Percentiles rank a stretch among this genome's conserved stretches.
Evolutionary conservation across 2,113 vertebrate species (phyloP).

Genomic region (Centrocercus urophasianus): DNA sequence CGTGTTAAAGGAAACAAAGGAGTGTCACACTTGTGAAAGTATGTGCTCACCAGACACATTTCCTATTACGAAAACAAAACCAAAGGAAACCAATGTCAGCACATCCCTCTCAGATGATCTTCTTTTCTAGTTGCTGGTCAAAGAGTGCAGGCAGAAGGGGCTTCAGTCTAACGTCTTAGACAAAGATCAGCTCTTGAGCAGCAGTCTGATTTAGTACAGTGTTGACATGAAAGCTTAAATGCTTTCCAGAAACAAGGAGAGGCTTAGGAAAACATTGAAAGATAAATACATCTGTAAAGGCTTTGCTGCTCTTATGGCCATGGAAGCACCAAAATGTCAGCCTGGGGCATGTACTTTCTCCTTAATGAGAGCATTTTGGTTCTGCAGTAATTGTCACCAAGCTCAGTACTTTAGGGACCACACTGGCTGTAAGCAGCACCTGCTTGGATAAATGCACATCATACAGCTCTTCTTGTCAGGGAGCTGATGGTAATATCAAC

Average conservation of each 20-base stretch:
- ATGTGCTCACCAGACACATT: background rate
- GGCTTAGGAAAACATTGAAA: background rate
- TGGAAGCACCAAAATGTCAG: background rate
- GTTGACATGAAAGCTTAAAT: background rate
- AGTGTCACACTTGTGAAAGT: background rate
- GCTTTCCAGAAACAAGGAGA: constrained; percentile 10
- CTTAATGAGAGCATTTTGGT: background rate
- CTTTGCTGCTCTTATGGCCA: background rate
- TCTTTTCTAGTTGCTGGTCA: background rate
- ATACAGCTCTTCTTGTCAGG: background rate
- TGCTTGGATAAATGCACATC: background rate
- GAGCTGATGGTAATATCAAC: background rate
- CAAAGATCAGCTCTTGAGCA: background rate
- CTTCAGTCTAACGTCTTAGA: background rate
- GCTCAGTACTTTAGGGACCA: background rate
- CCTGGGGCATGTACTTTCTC: background rate
- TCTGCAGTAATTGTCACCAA: background rate
- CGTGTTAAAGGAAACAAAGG: background rate
- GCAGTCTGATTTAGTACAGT: background rate
- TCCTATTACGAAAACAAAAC: background rate
- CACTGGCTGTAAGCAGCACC: background rate
- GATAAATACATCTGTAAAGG: background rate
- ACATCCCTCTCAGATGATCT: rapidly evolving
- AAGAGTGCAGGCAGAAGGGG: background rate
- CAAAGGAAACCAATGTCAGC: background rate